Evolutionary conservation across 2,888 invertebrate genomes (phyloP), one percentile per base, ranked within the genome.

Genomic region (Plagiodera versicolora): DNA sequence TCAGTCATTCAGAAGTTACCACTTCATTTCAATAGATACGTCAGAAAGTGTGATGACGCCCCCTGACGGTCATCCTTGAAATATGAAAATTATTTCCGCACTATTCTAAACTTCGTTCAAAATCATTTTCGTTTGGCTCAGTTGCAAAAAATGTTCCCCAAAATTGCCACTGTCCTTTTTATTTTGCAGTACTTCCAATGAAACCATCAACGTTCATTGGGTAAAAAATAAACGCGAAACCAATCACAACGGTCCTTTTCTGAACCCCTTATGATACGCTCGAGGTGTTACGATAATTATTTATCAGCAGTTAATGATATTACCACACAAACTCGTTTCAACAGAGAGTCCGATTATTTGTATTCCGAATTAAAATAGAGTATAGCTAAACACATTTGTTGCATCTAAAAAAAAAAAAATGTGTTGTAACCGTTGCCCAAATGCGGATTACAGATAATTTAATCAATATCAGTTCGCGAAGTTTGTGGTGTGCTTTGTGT

Each of bases 301-400:
- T 39, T 10, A 39, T 39, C 39, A 39, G 6, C 39, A 39, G 39
- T 39, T 39, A 14, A 53, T 53, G 45, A 24, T 53, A 16, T 53
- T 53, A 53, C 53, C 53, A 53, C 53, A 53, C 44, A 45, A 53
- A 53, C 53, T 35, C 44, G 53, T 53, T 53, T 17, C 24, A 17
- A 53, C 53, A 53, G 53, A 24, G 28, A 53, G 44, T 44, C 44
- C 44, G 45, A 53, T 53, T 53, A 53, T 53, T 53, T 53, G 45
- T 39, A 24, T 53, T 44, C 24, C 2, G 35, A 53, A 53, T 24
- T 53, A 53, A 44, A 14, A 16, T 53, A 14, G 11, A 24, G 44
- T 44, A 44, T 35, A 5, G 28, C 16, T 45, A 10, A 53, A 53
- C 44, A 44, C 44, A 53, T 24, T n/a, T 35, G 35, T 30, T 44